Evolutionary conservation across 2,888 invertebrate genomes (phyloP), one percentile per base, ranked within the genome.

Genomic region (Salticus scenicus): DNA sequence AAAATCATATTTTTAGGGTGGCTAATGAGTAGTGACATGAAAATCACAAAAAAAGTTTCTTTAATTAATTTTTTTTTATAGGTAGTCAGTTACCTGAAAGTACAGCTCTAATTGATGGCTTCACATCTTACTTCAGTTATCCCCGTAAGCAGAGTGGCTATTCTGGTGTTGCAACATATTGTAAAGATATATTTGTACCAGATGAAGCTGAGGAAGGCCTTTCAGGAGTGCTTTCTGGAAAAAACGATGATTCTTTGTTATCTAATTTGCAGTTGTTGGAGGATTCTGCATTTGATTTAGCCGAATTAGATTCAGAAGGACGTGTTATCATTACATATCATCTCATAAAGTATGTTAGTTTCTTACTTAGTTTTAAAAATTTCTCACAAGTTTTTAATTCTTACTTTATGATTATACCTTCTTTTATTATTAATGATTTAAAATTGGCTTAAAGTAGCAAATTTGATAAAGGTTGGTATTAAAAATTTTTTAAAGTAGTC

Each of bases 161-260:
- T 87, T 92, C 92, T 77, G 92, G 92, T 77, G 92, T 92, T 17
- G 92, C 92, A n/a, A 92, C 91, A 42, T 92, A 90, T 89, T 92
- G 92, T 82, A 74, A 66, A 27, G 88, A 91, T 76, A 63, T 51
- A 30, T 89, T 89, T 17, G 90, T 90, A 0, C 92, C 92, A 4
- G 57, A 89, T n/a, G 89, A 90, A 72, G 92, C 92, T 17, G 92
- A 92, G 88, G 92, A 92, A 89, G 92, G 92, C 0, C 89, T 92
- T 30, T 89, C 90, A 78, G 91, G 91, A 0, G 42, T 74, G 0
- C 28, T 73, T 51, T 17, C 7, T 2, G 10, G 63, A 12, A 57
- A 64, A 63, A 33, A 64, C 42, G 28, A 69, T 30, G 47, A 33
- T 17, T 27, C n/a, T 14, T 30, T 37, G 8, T 7, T 31, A 2